Percentiles rank a stretch among this genome's conserved stretches.
Conservation (phyloP, 2,888 invertebrate species). For the Volucella inflata region DNA sequence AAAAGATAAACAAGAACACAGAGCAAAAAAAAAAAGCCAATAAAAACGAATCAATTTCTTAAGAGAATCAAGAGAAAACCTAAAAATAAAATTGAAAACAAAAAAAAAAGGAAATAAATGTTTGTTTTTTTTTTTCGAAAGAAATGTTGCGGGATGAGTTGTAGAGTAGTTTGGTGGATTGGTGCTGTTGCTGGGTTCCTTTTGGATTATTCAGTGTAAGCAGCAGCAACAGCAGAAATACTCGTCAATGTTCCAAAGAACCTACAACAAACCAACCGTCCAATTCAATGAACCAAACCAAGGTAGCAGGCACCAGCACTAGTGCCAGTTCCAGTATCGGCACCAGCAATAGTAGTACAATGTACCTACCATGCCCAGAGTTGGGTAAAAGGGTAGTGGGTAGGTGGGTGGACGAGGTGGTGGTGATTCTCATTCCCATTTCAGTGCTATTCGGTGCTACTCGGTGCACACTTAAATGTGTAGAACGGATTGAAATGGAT, state of each 20-base stretch:
- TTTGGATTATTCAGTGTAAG: constrained; percentile 36
- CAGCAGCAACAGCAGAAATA: background rate
- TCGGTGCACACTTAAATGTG: constrained; percentile 69
- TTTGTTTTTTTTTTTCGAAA: constrained; percentile 7
- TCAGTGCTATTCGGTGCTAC: constrained; percentile 25
- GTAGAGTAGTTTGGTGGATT: constrained; percentile 14
- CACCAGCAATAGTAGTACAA: constrained; percentile 11
- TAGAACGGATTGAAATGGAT: constrained; percentile 66
- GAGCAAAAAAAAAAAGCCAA: constrained; percentile 34
- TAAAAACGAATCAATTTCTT: constrained; percentile 56
- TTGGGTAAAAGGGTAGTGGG: constrained; percentile 4
- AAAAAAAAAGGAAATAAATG: constrained; percentile 51
- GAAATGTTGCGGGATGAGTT: constrained; percentile 61
- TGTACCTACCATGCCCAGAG: constrained; percentile 16
- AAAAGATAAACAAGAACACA: constrained; percentile 54
- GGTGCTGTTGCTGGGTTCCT: background rate
- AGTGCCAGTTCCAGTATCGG: constrained; percentile 3
- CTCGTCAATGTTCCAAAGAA: constrained; percentile 8
- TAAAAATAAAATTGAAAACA: constrained; percentile 61
- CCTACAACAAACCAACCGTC: constrained; percentile 46
- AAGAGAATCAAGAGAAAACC: constrained; percentile 70
- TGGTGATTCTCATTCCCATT: constrained; percentile 66
- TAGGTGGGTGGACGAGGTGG: constrained; percentile 44
- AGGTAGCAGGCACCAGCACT: constrained; percentile 28
- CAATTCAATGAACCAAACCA: constrained; percentile 71